Evolutionary conservation across 1,140 invertebrate genomes (phyloP).

Genomic region (Camponotus floridanus): DNA sequence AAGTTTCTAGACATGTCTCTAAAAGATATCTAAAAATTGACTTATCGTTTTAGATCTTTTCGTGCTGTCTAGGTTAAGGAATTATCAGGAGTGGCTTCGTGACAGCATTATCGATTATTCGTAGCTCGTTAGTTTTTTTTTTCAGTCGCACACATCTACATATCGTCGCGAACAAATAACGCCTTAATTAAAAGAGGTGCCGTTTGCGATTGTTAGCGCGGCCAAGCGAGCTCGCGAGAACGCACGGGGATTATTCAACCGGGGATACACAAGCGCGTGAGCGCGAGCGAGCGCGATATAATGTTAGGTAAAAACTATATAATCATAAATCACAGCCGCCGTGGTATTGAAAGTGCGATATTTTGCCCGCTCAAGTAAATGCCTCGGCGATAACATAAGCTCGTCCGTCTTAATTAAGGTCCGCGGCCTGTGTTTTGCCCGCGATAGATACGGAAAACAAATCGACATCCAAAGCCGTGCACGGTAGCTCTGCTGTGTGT

Average conservation of each 20-base stretch:
- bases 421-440: conserved; percentile 42
- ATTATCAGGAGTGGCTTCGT: not conserved
- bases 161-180: conserved; percentile 62
- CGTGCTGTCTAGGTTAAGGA: not conserved
- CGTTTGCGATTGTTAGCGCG: conserved; percentile 47
- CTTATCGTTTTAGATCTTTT: too few species aligned
- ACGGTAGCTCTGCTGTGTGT: conserved; percentile 11
- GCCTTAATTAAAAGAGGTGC: conserved; percentile 72
- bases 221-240: conserved; percentile 23
- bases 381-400: conserved; percentile 56
- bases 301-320: conserved; percentile 57
- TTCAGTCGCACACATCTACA: conserved; percentile 5
- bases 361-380: conserved; percentile 63
- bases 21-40: too few species aligned
- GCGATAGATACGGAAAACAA: conserved; percentile 62
- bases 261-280: conserved; percentile 1
- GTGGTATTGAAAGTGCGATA: conserved; percentile 53
- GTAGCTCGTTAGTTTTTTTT: conserved; percentile 40
- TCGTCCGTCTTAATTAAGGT: conserved; percentile 60
- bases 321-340: conserved; percentile 58
- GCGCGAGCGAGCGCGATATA: conserved; percentile 31
- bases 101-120: conserved; percentile 40
- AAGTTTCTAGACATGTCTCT: too few species aligned
- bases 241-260: not conserved
- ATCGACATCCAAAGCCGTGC: conserved; percentile 49